Base-by-base conservation (phyloP, 2,113 vertebrate species). In the Euleptes europaea region DNA sequence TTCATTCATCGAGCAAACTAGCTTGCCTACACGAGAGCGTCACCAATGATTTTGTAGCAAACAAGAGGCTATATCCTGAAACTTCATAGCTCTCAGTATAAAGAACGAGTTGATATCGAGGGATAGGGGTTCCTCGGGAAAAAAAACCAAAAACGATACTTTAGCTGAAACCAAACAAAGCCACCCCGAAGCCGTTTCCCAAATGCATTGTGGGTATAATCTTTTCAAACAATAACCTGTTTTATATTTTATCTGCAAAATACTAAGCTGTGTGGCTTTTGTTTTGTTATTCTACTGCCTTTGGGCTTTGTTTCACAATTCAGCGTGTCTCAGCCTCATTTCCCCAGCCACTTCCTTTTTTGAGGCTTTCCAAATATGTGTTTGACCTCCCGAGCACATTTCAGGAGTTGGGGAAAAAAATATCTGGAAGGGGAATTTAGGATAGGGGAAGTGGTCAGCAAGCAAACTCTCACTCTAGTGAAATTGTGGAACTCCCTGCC, bases 21-120 rank as follows among this genome's bases (percentile, higher is more conserved):
- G 49, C 69, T 84, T 67, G 5, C 17, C 7, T 31, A 42, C 33
- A 70, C 33, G 42, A 74, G 74, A 42, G 42, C 5, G 4, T n/a
- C 57, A 21, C 47, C 74, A 70, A 44, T 84, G 47, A 67, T 78
- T 78, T 84, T 54, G 74, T 31, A n/a, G 26, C 67, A 84, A 77
- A 69, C 10, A 78, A 38, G 54, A 84, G 63, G 77, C 33, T 69
- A 69, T 72, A 72, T 13, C 49, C 49, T 71, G 80, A 71, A 82
- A 82, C 65, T 54, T 23, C 4, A 77, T 69, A 57, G 63, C 28
- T 40, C 54, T 84, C 75, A 69, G 66, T 54, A 69, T 54, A 26
- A 77, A n/a, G 33, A 69, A 40, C 83, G 21, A 9, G 26, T 26
- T 15, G 21, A 33, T 42, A 26, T 40, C 35, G n/a, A 54, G 65